These are phyloP conservation scores for Drosophila nigricruria DNA, from an alignment of 2,888 invertebrate genomes.

Conservation along the genomic window DNA sequence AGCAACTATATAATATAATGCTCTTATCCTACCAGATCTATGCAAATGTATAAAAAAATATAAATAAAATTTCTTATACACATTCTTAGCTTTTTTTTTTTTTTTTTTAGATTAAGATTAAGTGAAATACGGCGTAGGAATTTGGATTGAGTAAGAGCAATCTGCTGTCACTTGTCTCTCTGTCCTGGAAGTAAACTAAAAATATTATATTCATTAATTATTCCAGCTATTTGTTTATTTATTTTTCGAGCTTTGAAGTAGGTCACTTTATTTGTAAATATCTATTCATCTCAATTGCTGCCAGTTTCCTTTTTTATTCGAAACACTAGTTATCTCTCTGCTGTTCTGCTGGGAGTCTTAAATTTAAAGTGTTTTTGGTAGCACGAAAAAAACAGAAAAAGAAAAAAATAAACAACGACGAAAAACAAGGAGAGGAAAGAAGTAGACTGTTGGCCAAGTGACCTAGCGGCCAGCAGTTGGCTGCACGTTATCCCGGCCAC, in stretches of 20 bases:
- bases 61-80: neutral
- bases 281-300: conserved; percentile 4
- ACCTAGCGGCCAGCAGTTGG: conserved; percentile 38
- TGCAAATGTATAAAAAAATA: neutral
- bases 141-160: too few relatives aligned
- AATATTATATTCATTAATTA: neutral
- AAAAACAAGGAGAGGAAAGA: neutral
- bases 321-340: neutral
- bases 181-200: neutral
- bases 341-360: conserved; percentile 1
- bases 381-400: neutral
- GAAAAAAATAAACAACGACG: neutral
- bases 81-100: neutral
- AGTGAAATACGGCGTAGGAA: neutral
- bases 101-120: too few relatives aligned
- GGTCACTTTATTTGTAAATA: neutral
- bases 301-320: neutral
- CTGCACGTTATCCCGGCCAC: conserved; percentile 68
- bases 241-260: neutral
- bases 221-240: neutral
- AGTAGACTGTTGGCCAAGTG: conserved; percentile 20
- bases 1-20: neutral
- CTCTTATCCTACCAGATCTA: neutral
- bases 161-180: neutral
- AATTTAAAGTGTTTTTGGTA: conserved; percentile 34